Evolutionary conservation across 2,888 invertebrate species (phyloP), one percentile per base, ranked within the genome.

Genomic region (Mamestra brassicae): DNA sequence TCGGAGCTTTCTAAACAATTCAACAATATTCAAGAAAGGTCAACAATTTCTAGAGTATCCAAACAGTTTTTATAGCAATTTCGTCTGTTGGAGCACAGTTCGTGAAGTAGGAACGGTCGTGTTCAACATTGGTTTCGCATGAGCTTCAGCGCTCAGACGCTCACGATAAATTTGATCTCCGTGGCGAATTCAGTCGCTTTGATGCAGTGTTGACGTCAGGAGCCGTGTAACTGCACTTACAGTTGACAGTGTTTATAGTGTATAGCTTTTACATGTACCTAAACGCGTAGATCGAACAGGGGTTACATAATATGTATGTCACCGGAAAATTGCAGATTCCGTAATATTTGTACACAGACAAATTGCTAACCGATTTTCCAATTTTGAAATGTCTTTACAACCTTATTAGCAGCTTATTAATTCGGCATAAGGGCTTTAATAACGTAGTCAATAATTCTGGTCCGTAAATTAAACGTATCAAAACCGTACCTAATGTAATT

Each of bases 101-200:
- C 87, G 85, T 88, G 89, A 85, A 86, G 85, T 76, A 83, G 85
- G 70, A 88, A 76, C 75, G 73, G 85, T 89, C 89, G 89, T 88
- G 89, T 87, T 87, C 81, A 84, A 87, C 88, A 90, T 92, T 91
- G 88, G 91, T 81, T 89, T 87, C 89, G 90, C 90, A 87, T 89
- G 85, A 86, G 83, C 81, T 83, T 78, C 70, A 60, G 78, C 71
- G 81, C 81, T 87, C 85, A 89, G 60, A 76, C 71, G 81, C 81
- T 87, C 85, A 89, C 85, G 87, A 88, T 88, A 85, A 89, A 89
- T 89, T 88, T 89, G 88, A 92, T 90, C 85, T 89, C 89, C 93
- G 90, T 89, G 78, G 81, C 92, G 87, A 93, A 93, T 90, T 84
- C 74, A 78, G 70, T 74, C 79, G 84, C 86, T 90, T 89, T 86